Percentiles rank a stretch among this genome's conserved stretches.
Evolutionary conservation across 2,888 invertebrate genomes (phyloP).

Genomic region (Dicyrtoma fusca): DNA sequence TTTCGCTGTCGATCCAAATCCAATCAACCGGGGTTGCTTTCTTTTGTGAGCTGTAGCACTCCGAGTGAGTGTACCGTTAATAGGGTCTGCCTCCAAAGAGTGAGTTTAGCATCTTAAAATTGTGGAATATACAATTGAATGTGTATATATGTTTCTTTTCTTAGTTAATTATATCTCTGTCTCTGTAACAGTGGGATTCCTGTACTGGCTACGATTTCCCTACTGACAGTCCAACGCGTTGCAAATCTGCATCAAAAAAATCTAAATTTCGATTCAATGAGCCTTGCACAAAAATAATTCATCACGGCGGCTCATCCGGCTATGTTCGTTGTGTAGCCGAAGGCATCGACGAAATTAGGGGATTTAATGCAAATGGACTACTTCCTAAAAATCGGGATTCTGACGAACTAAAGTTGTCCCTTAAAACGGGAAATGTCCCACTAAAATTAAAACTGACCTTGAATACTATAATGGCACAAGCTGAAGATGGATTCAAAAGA

Average conservation of each 20-base stretch:
- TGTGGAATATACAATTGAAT: no score
- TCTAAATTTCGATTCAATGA: not conserved
- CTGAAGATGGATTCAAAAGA: not conserved
- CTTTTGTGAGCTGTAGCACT: constrained; percentile 18
- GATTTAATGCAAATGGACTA: constrained; percentile 12
- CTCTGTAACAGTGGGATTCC: not conserved
- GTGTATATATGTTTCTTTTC: no score
- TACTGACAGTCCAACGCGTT: not conserved
- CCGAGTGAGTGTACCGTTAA: constrained; percentile 25
- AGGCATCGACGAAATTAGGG: constrained; percentile 17
- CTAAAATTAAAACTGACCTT: constrained; percentile 14
- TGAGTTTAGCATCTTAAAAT: not conserved
- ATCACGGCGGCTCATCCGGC: constrained; percentile 7
- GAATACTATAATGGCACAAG: not conserved
- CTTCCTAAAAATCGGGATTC: no score
- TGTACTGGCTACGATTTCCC: constrained; percentile 11
- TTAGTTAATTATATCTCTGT: not conserved
- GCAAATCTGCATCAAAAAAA: no score
- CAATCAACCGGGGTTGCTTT: constrained; percentile 13
- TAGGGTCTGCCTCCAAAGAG: constrained; percentile 17
- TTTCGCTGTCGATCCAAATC: constrained; percentile 18
- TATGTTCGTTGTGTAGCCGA: constrained; percentile 18
- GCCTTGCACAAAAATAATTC: not conserved
- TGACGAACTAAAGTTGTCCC: no score
- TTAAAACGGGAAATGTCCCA: no score